Conservation (phyloP, 2,797 vertebrate genomes). For the Trachops cirrhosus region DNA sequence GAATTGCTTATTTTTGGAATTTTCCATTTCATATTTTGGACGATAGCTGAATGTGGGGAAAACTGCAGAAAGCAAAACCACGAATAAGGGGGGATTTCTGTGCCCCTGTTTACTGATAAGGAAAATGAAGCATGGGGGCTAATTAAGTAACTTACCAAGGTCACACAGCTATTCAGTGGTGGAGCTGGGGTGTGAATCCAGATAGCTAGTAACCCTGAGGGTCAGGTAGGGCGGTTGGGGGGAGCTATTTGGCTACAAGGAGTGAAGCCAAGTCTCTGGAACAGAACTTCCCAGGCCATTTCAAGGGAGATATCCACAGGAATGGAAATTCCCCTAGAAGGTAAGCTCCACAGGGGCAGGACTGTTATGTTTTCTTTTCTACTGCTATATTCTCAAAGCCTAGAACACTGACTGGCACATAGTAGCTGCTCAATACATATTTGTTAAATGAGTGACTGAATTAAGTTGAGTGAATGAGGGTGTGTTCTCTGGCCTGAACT, state of each 20-base stretch:
- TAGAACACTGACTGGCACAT: background rate
- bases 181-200: background rate
- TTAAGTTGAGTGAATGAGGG: background rate
- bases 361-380: background rate
- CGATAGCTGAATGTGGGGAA: background rate
- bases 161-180: background rate
- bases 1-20: background rate
- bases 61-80: background rate
- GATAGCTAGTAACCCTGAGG: background rate
- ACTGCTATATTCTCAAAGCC: no score
- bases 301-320: background rate
- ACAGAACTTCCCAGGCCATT: background rate
- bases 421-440: background rate
- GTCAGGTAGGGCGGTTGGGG: rapidly evolving
- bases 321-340: background rate
- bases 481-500: background rate
- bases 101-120: background rate
- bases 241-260: no score
- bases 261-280: background rate
- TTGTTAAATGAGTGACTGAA: background rate
- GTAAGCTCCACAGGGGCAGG: background rate
- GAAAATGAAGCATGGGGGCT: background rate
- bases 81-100: background rate
- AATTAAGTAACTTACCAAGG: background rate
- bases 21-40: background rate